Evolutionary conservation across 2,888 invertebrate genomes (phyloP).

Genomic region (Tortricodes alternella): DNA sequence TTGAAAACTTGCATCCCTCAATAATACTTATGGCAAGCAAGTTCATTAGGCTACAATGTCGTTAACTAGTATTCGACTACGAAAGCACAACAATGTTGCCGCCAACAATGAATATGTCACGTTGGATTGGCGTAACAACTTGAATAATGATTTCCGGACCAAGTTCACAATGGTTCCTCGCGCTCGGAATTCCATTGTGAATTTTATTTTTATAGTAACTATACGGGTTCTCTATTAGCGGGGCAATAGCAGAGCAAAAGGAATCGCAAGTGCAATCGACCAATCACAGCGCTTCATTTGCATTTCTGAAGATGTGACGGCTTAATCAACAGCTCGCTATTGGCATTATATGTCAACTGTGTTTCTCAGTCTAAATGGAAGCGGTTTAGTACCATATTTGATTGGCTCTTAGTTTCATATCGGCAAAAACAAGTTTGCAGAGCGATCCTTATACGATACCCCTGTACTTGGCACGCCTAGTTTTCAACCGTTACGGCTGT

Average conservation of each 20-base stretch:
- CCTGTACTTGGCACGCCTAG: conserved; percentile 23
- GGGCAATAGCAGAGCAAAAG: conserved; percentile 15
- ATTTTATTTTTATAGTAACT: conserved; percentile 41
- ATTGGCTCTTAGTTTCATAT: conserved; percentile 15
- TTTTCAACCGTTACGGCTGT: conserved; percentile 39
- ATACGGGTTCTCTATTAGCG: conserved; percentile 27
- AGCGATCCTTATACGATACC: conserved; percentile 2
- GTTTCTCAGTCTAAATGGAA: conserved; percentile 1
- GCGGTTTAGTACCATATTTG: conserved; percentile 16
- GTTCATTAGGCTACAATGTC: conserved; percentile 36
- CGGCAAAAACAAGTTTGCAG: conserved; percentile 21
- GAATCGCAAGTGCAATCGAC: conserved; percentile 26
- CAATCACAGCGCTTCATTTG: conserved; percentile 40
- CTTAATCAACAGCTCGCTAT: conserved; percentile 28
- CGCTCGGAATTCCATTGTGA: conserved; percentile 37
- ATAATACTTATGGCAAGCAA: conserved; percentile 26
- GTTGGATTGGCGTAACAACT: conserved; percentile 63
- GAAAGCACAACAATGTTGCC: conserved; percentile 44
- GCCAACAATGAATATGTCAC: conserved; percentile 69
- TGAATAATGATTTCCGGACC: conserved; percentile 73
- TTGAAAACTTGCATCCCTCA: conserved; percentile 12
- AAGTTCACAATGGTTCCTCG: conserved; percentile 52
- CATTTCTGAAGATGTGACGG: conserved; percentile 35
- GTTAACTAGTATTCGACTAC: conserved; percentile 42
- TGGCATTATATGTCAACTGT: conserved; percentile 3